Percentiles rank a stretch among this genome's conserved stretches.
These are phyloP conservation scores for Oryctolagus cuniculus DNA, from an alignment of 2,113 vertebrate genomes.

Conservation along the genomic window mOryCun1.1 NC_091447.1:38367501-38368000, in stretches of 20 bases:
- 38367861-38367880: background rate
- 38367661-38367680: background rate
- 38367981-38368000: background rate
- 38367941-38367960: background rate
- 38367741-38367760: background rate
- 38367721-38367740: background rate
- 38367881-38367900: background rate
- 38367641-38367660: background rate
- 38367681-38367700: background rate
- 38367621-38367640: background rate
- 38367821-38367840: background rate
- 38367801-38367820: background rate
- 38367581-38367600: conserved; percentile 15
- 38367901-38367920: too few relatives aligned
- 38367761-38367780: background rate
- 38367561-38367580: too few relatives aligned
- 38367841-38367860: background rate
- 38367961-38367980: background rate
- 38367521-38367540: too few relatives aligned
- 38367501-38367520: too few relatives aligned
- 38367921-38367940: background rate
- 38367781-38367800: background rate
- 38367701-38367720: background rate
- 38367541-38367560: too few relatives aligned
- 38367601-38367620: background rate